A percentile compares a stretch with the other conserved stretches of the same genome.
These are phyloP conservation scores for Coptotermes formosanus DNA, from an alignment of 1,140 invertebrate species.

Conservation along the genomic window DNA sequence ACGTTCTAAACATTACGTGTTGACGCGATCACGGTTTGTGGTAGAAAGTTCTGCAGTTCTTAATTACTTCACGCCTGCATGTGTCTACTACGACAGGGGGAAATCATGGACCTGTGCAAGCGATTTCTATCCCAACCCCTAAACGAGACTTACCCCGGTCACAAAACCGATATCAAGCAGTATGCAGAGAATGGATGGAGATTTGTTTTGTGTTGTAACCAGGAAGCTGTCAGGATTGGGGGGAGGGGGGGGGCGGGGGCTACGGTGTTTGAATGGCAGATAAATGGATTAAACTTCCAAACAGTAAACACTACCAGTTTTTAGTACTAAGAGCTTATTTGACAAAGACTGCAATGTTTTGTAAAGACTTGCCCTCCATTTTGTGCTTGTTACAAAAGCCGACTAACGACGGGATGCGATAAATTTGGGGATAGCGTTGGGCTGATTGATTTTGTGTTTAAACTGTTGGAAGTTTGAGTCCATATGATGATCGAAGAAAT, in stretches of 20 bases:
- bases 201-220: conserved; percentile 10
- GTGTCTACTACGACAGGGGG: neutral
- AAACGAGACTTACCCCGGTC: neutral
- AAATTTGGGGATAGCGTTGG: too few relatives aligned
- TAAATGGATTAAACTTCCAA: neutral
- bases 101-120: neutral
- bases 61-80: neutral
- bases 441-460: too few relatives aligned
- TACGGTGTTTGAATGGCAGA: conserved; percentile 1
- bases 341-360: neutral
- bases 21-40: too few relatives aligned
- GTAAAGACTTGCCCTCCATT: too few relatives aligned
- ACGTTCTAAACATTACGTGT: too few relatives aligned
- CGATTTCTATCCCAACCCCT: neutral
- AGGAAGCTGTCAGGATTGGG: neutral
- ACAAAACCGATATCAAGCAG: neutral
- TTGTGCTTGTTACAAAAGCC: too few relatives aligned
- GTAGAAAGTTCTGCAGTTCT: neutral
- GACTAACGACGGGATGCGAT: too few relatives aligned
- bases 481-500: too few relatives aligned
- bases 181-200: neutral
- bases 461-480: too few relatives aligned
- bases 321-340: neutral
- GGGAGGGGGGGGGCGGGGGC: too few relatives aligned
- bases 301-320: neutral